Conservation (phyloP, 2,113 vertebrate genomes). For the Sigmodon hispidus region DNA sequence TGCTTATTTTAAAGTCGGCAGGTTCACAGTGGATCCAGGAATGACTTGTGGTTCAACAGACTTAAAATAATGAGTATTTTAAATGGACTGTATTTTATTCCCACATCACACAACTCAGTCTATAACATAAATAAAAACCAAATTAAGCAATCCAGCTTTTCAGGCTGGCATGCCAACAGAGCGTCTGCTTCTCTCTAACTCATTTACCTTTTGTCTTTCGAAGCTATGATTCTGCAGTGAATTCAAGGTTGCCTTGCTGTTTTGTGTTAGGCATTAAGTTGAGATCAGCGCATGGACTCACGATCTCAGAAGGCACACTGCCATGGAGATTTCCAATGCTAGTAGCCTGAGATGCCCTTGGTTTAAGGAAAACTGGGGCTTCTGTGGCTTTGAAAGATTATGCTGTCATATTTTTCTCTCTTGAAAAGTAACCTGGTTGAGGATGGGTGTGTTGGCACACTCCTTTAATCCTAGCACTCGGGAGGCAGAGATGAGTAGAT, state of each 20-base stretch:
- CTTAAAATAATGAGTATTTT: slow-evolving; percentile 79
- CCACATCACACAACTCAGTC: slow-evolving; percentile 72
- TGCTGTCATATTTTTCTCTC: background rate
- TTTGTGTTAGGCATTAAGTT: accelerated
- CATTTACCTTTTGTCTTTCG: background rate
- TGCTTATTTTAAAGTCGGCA: slow-evolving; percentile 74
- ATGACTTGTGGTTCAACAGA: slow-evolving; percentile 77
- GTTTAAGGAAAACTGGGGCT: background rate
- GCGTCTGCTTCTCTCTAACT: background rate
- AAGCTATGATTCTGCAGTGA: background rate
- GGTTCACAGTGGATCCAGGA: slow-evolving; percentile 75
- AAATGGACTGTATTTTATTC: slow-evolving; percentile 76
- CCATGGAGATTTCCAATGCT: background rate
- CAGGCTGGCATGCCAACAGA: slow-evolving; percentile 40
- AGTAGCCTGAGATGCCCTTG: accelerated
- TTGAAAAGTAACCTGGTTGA: background rate
- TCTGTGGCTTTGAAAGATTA: background rate
- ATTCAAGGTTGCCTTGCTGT: background rate
- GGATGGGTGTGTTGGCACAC: background rate
- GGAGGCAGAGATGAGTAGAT: background rate
- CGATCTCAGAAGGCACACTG: background rate
- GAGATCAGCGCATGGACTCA: background rate
- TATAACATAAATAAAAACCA: slow-evolving; percentile 72
- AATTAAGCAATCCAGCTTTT: slow-evolving; percentile 72
- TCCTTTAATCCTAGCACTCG: background rate